phyloP scores from a whole-genome alignment of 1,140 invertebrate species.

The Drosophila sucinea region DNA sequence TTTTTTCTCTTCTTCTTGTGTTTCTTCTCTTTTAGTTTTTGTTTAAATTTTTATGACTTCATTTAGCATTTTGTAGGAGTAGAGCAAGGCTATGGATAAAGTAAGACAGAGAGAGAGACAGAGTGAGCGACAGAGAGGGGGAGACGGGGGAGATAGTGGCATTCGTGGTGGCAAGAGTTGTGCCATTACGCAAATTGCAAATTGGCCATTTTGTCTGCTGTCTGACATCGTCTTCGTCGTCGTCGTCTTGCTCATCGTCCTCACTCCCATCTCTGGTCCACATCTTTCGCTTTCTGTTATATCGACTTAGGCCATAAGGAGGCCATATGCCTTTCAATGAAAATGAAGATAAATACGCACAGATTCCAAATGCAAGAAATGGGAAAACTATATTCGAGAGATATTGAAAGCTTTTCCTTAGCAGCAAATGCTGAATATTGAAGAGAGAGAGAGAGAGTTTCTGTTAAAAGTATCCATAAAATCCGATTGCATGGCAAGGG shows the following conservation, averaged over 20 bases:
- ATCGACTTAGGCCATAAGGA: conserved; percentile 52
- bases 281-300: conserved; percentile 35
- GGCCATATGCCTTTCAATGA: conserved; percentile 33
- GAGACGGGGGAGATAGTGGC: neutral
- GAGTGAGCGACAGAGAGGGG: too few relatives aligned
- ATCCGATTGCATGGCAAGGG: neutral
- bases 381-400: neutral
- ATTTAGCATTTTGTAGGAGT: conserved; percentile 48
- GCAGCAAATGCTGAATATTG: neutral
- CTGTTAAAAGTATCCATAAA: neutral
- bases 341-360: conserved; percentile 47
- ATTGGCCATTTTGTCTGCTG: conserved; percentile 56
- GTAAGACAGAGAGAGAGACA: conserved; percentile 6
- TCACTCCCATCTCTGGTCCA: neutral
- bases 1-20: neutral
- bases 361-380: conserved; percentile 27
- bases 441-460: neutral
- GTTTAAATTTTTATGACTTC: conserved; percentile 71
- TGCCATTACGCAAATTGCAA: conserved; percentile 69
- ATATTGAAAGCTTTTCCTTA: neutral
- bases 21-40: conserved; percentile 40
- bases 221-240: conserved; percentile 5
- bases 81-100: conserved; percentile 13
- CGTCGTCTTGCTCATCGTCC: neutral
- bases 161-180: conserved; percentile 28